A percentile compares a stretch with the other conserved stretches of the same genome.
Conservation (phyloP, 1,140 invertebrate genomes). For the Odontomachus brunneus region DNA sequence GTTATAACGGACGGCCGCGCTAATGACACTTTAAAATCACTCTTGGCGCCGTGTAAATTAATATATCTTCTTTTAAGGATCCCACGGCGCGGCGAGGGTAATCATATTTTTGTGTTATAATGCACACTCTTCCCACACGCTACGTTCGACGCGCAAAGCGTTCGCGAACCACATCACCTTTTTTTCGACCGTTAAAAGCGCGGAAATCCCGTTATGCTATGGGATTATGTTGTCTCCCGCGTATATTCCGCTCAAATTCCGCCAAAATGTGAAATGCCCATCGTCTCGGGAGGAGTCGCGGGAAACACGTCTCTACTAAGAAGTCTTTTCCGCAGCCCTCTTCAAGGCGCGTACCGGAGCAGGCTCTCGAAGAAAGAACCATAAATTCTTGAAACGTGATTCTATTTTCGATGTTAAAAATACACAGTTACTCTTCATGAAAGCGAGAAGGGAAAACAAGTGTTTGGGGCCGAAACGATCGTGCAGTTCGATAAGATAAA, state of each 20-base stretch:
- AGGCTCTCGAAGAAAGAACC: too few species aligned
- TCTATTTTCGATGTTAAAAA: too few species aligned
- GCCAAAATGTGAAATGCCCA: slow-evolving; percentile 25
- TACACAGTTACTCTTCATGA: too few species aligned
- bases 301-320: neutral
- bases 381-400: too few species aligned
- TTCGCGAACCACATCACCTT: slow-evolving; percentile 37
- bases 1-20: slow-evolving; percentile 41
- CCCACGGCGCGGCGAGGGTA: slow-evolving; percentile 12
- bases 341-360: too few species aligned
- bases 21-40: slow-evolving; percentile 61
- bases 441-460: too few species aligned
- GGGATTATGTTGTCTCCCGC: slow-evolving; percentile 23
- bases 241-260: slow-evolving; percentile 18
- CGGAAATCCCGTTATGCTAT: slow-evolving; percentile 48
- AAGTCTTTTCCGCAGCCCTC: neutral
- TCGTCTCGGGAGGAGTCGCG: neutral
- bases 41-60: slow-evolving; percentile 37
- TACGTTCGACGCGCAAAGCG: slow-evolving; percentile 27
- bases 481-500: neutral
- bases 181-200: slow-evolving; percentile 51
- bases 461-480: neutral
- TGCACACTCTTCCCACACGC: slow-evolving; percentile 26
- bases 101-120: slow-evolving; percentile 58
- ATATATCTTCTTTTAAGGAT: slow-evolving; percentile 47